Base-by-base conservation (phyloP, 2,113 vertebrate species). In the mouse (Mus musculus) region DNA sequence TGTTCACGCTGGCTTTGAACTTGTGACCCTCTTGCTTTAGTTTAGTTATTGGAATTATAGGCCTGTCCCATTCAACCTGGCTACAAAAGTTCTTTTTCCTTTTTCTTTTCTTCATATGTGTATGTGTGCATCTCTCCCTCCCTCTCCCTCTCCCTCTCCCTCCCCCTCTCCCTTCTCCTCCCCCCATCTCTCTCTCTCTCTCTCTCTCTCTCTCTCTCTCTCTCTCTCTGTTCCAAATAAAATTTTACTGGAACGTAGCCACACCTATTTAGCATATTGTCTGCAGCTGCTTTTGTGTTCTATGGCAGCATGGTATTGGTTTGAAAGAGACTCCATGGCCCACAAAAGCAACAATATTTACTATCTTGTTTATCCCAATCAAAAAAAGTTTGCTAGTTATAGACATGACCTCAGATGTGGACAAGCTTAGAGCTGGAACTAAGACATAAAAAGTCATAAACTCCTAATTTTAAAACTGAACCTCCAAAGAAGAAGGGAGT, bases 381-480 rank as follows among this genome's bases (percentile, higher is more conserved):
- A 75, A 78, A 85, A 85, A 93, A 63, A 46, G 12, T 59, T 91
- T 81, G 67, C 67, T 93, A 56, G 80, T 93, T 82, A 89, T 49
- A 96, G 61, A 85, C 42, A 91, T 65, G 76, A 85, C 49, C 39
- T 87, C 39, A 89, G 88, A 89, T 12, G 67, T 89, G 75, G 39
- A 24, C 4, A 91, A 76, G 52, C 67, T 85, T 67, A 82, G 33
- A 91, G 52, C 17, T 89, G 17, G 26, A 92, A 72, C 76, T 69
- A 94, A 81, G 24, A 82, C 71, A 36, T 93, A 49, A 63, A 33
- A 78, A 46, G 56, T 42, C 69, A 42, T 76, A 65, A 78, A 26
- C 30, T 91, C 75, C 78, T 63, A 67, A 95, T 88, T 75, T 46
- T 56, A 56, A 86, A 93, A 95, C 88, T 59, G 86, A 95, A 46